Conservation (phyloP, 2,888 invertebrate genomes). For the Hipparchia semele region DNA sequence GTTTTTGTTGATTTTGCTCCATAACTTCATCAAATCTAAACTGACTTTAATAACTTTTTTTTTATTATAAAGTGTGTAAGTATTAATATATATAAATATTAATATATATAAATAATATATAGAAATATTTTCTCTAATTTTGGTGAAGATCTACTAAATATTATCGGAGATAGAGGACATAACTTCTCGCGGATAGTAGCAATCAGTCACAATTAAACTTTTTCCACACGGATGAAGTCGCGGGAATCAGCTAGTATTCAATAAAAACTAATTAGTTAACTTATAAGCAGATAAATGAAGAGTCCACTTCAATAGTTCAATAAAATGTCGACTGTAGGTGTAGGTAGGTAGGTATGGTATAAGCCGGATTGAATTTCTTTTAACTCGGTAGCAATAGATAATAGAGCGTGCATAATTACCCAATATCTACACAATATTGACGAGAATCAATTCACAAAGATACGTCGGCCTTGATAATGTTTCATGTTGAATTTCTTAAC, state of each 20-base stretch:
- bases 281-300: neutral
- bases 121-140: too few species aligned
- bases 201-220: too few species aligned
- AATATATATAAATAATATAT: too few species aligned
- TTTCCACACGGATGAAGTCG: too few species aligned
- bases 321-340: neutral
- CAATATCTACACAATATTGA: neutral
- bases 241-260: too few species aligned
- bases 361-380: slow-evolving; percentile 11
- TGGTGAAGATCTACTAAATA: too few species aligned
- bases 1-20: too few species aligned
- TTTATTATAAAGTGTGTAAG: too few species aligned
- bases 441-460: slow-evolving; percentile 1
- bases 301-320: neutral
- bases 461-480: neutral
- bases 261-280: neutral
- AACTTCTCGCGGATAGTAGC: too few species aligned
- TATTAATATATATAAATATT: too few species aligned
- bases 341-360: neutral
- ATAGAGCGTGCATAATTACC: neutral
- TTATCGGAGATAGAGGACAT: too few species aligned
- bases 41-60: too few species aligned
- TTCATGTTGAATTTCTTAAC: neutral
- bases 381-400: slow-evolving; percentile 1
- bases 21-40: neutral